Evolutionary conservation across 2,797 vertebrate genomes (phyloP).

Genomic region (Poeciliopsis turneri): DNA sequence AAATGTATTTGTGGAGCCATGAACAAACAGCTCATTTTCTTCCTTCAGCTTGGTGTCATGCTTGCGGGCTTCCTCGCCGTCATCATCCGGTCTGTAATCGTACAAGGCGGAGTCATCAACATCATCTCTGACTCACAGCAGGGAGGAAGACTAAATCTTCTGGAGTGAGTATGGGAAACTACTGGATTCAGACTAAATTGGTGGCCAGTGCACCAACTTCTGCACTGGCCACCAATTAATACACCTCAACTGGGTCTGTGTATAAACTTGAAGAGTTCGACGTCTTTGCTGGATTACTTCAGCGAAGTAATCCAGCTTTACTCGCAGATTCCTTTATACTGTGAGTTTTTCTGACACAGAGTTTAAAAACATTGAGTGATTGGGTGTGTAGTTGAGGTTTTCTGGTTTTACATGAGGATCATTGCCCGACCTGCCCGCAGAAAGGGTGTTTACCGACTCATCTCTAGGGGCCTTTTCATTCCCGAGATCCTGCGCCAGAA

Average conservation of each 20-base stretch:
- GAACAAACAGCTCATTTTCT: neutral
- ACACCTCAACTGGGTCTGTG: neutral
- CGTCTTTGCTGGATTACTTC: neutral
- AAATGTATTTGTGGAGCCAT: neutral
- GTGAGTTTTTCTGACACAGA: neutral
- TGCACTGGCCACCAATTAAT: neutral
- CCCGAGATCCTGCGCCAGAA: neutral
- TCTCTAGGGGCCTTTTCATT: neutral
- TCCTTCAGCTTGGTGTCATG: conserved; percentile 85
- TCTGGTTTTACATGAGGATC: neutral
- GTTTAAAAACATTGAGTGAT: neutral
- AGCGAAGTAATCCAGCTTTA: neutral
- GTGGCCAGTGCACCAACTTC: neutral
- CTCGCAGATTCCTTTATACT: neutral
- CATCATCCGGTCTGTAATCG: conserved; percentile 83
- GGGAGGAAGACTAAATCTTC: conserved; percentile 90
- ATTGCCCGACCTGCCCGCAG: neutral
- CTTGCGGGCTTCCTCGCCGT: conserved; percentile 90
- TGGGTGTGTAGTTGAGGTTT: neutral
- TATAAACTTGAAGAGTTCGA: neutral
- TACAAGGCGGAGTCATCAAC: conserved; percentile 83
- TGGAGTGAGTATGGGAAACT: conserved; percentile 83
- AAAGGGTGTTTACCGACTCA: neutral
- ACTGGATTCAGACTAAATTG: neutral
- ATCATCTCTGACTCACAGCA: conserved; percentile 86